phyloP scores from a whole-genome alignment of 2,797 vertebrate genomes.

The Mormyrops boulengeri region DNA sequence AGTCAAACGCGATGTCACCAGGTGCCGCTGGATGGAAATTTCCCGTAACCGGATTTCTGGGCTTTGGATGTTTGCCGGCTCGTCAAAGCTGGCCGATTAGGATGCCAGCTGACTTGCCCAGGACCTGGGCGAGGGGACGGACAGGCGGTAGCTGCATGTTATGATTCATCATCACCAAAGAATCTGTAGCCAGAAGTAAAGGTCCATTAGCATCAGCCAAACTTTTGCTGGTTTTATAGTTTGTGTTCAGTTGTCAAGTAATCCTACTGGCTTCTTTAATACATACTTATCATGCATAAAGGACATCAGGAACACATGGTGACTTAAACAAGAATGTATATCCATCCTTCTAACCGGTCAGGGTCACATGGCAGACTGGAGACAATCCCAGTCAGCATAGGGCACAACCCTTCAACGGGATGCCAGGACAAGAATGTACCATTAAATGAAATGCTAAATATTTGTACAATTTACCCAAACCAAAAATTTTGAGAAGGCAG shows the following conservation, averaged over 20 bases:
- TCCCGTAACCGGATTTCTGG: conserved; percentile 51
- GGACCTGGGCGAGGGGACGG: conserved; percentile 23
- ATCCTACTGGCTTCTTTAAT: background rate
- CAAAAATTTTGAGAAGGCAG: no score
- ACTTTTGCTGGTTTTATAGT: background rate
- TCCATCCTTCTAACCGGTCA: background rate
- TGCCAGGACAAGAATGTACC: background rate
- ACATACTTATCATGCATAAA: background rate
- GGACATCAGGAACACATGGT: background rate
- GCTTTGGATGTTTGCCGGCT: conserved; percentile 44
- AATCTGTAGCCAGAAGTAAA: background rate
- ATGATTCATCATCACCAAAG: background rate
- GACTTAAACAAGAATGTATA: background rate
- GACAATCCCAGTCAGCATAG: background rate
- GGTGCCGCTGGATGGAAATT: conserved; percentile 45
- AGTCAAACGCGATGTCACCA: conserved; percentile 38
- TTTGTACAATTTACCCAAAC: background rate
- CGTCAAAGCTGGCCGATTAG: conserved; percentile 58
- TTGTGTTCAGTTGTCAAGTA: background rate
- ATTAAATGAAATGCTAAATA: background rate
- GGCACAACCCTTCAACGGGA: background rate
- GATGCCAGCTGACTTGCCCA: conserved; percentile 45
- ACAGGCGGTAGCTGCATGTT: background rate
- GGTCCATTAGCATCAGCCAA: background rate
- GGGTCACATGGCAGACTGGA: background rate